These are phyloP conservation scores for Meriones psammophilus DNA, from an alignment of 2,797 vertebrate species.

Conservation along the genomic window DNA sequence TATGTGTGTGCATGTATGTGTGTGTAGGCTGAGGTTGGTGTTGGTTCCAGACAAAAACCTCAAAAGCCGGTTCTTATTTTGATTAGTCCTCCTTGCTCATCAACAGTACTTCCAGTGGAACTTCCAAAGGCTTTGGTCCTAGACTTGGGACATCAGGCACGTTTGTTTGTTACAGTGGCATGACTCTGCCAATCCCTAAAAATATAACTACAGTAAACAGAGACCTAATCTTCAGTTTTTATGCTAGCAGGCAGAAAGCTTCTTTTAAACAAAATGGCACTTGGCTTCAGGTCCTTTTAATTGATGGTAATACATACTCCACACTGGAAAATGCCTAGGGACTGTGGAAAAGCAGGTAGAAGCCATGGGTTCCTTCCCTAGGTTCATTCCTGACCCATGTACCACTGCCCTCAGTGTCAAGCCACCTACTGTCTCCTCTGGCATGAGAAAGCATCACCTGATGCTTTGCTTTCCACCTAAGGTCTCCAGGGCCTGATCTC, in stretches of 20 bases:
- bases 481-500: neutral
- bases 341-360: neutral
- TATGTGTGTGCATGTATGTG: neutral
- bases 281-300: neutral
- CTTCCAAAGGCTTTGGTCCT: neutral
- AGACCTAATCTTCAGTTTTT: neutral
- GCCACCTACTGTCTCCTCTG: too few relatives aligned
- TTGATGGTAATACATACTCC: neutral
- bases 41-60: neutral
- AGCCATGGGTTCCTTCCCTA: neutral
- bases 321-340: neutral
- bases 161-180: neutral
- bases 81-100: neutral
- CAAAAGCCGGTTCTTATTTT: neutral
- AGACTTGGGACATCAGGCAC: neutral
- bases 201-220: neutral
- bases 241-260: neutral
- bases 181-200: neutral
- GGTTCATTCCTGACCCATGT: neutral
- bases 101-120: neutral
- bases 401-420: too few relatives aligned
- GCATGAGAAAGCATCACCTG: neutral
- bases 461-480: neutral
- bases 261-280: neutral
- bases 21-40: neutral